These are phyloP conservation scores for Temnopleurus reevesii DNA, from an alignment of 53 echinoderm and acorn worm genomes.

Conservation along the genomic window DNA sequence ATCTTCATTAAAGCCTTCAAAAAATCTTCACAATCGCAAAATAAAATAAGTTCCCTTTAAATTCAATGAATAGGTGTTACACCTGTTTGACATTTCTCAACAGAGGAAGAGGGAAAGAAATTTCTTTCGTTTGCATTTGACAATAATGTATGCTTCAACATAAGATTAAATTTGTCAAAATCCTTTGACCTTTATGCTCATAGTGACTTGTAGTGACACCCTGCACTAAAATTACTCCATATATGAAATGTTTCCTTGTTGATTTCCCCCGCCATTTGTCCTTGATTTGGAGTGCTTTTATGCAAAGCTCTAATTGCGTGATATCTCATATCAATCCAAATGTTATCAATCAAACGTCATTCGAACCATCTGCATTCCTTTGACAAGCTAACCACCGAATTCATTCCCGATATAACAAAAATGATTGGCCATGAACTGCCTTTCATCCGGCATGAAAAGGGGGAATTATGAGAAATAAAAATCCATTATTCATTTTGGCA, in stretches of 20 bases:
- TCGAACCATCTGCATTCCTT: neutral
- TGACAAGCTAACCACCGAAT: neutral
- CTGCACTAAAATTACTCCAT: too few species aligned
- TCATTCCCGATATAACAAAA: neutral
- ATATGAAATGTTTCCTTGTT: neutral
- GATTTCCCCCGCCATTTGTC: neutral
- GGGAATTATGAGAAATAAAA: neutral
- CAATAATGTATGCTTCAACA: too few species aligned
- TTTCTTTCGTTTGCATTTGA: too few species aligned
- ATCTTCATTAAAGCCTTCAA: too few species aligned
- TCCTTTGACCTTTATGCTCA: too few species aligned
- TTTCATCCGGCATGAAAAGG: neutral
- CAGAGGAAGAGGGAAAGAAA: too few species aligned
- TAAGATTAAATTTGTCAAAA: too few species aligned
- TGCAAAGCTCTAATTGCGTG: neutral
- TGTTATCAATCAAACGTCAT: constrained; percentile 34
- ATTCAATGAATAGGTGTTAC: too few species aligned
- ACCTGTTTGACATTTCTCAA: too few species aligned
- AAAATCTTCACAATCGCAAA: too few species aligned
- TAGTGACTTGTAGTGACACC: too few species aligned
- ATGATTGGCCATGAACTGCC: constrained; percentile 11
- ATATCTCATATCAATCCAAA: constrained; percentile 19
- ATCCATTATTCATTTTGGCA: neutral
- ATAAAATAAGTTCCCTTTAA: too few species aligned
- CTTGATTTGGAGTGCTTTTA: neutral